Evolutionary conservation across 64 coral and sea anemone species (phyloP).

Genomic region (Exaiptasia diaphana): DNA sequence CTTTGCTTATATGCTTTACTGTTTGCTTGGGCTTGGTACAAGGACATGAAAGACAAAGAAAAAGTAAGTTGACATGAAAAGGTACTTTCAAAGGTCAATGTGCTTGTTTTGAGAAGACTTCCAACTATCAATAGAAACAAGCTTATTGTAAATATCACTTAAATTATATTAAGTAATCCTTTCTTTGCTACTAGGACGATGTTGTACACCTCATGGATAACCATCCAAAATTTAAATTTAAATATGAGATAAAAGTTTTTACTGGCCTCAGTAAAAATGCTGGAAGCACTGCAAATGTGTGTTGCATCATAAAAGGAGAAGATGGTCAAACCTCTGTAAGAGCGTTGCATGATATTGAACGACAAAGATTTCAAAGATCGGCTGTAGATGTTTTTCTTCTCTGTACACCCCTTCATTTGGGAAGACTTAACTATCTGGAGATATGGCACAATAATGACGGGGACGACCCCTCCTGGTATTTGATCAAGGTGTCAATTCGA

Average conservation of each 20-base stretch:
- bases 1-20: constrained; percentile 62
- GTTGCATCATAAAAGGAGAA: constrained; percentile 53
- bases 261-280: constrained; percentile 55
- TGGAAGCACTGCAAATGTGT: constrained; percentile 61
- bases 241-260: constrained; percentile 66
- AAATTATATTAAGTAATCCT: no score
- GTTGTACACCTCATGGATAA: constrained; percentile 55
- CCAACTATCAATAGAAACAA: no score
- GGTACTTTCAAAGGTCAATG: no score
- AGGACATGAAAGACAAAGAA: constrained; percentile 40
- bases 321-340: constrained; percentile 42
- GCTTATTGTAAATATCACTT: no score
- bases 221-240: constrained; percentile 14
- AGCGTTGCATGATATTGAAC: constrained; percentile 38
- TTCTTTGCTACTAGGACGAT: no score
- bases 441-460: constrained; percentile 87
- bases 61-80: no score
- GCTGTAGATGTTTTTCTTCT: constrained; percentile 67
- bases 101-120: no score
- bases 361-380: constrained; percentile 60
- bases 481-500: constrained; percentile 62
- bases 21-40: constrained; percentile 67
- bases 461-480: constrained; percentile 69
- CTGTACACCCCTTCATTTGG: constrained; percentile 52
- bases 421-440: constrained; percentile 43